Evolutionary conservation across 1,140 invertebrate species (phyloP).

Genomic region (Akabosia matsudoensis): DNA sequence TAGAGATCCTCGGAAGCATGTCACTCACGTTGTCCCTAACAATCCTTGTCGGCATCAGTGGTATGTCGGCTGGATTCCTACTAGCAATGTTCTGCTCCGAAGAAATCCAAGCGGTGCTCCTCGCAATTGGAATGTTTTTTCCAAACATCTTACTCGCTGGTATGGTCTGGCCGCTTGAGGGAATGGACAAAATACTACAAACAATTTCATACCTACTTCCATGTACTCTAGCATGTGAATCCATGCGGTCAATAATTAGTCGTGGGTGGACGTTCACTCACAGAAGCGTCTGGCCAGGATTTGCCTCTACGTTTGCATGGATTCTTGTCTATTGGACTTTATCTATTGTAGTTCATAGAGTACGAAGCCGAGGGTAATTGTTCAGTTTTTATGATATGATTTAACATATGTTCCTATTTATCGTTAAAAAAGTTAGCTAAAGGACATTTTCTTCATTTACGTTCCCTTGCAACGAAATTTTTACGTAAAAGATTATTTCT

Average conservation of each 20-base stretch:
- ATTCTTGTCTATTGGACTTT: conserved; percentile 75
- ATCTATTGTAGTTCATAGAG: conserved; percentile 53
- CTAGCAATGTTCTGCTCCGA: conserved; percentile 24
- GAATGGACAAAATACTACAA: conserved; percentile 79
- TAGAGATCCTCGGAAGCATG: conserved; percentile 25
- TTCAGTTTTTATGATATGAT: too few relatives aligned
- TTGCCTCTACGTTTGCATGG: conserved; percentile 75
- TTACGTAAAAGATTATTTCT: too few relatives aligned
- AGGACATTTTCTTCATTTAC: too few relatives aligned
- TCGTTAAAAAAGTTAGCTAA: too few relatives aligned
- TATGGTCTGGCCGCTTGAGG: conserved; percentile 84
- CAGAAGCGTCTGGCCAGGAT: conserved; percentile 32
- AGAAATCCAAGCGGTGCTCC: conserved; percentile 29
- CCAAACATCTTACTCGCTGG: conserved; percentile 49
- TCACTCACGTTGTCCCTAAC: conserved; percentile 36
- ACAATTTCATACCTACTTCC: conserved; percentile 57
- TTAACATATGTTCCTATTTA: too few relatives aligned
- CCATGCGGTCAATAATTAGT: conserved; percentile 31
- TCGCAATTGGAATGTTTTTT: conserved; percentile 29
- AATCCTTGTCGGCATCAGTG: conserved; percentile 54
- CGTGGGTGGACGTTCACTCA: conserved; percentile 18
- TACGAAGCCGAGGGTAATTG: not conserved
- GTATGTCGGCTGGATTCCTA: conserved; percentile 53
- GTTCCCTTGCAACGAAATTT: too few relatives aligned
- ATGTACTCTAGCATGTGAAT: conserved; percentile 29